These are phyloP conservation scores for Drosophila santomea DNA, from an alignment of 1,140 invertebrate species.

Conservation along the genomic window DNA sequence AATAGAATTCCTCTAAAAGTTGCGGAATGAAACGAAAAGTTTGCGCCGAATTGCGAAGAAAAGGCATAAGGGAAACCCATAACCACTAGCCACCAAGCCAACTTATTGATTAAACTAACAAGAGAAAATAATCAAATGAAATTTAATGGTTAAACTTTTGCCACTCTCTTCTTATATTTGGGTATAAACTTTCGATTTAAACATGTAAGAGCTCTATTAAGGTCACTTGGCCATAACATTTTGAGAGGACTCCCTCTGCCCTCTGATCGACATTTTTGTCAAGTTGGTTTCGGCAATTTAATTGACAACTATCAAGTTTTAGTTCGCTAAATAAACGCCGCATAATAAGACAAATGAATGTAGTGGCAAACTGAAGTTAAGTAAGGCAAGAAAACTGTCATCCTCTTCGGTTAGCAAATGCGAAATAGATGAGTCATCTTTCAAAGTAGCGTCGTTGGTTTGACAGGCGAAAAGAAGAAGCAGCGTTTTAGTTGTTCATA, in stretches of 20 bases:
- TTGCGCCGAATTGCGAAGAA: slow-evolving; percentile 7
- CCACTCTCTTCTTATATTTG: slow-evolving; percentile 6
- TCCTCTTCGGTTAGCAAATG: too few relatives aligned
- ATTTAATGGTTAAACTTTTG: slow-evolving; percentile 38
- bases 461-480: neutral
- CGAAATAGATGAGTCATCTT: slow-evolving; percentile 9
- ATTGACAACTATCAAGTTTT: neutral
- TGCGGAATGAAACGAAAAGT: slow-evolving; percentile 14
- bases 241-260: neutral
- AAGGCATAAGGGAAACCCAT: neutral
- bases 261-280: neutral
- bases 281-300: slow-evolving; percentile 2
- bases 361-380: neutral
- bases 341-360: slow-evolving; percentile 13
- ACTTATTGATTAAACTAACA: slow-evolving; percentile 35
- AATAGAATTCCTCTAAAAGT: neutral
- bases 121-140: slow-evolving; percentile 34
- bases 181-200: slow-evolving; percentile 29
- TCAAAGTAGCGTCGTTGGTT: neutral
- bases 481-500: neutral
- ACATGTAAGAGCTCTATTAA: slow-evolving; percentile 29
- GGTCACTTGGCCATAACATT: slow-evolving; percentile 12
- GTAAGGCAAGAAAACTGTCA: too few relatives aligned
- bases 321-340: neutral
- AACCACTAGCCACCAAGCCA: neutral